Conservation (phyloP, 2,113 vertebrate species). For the Strix aluco region DNA sequence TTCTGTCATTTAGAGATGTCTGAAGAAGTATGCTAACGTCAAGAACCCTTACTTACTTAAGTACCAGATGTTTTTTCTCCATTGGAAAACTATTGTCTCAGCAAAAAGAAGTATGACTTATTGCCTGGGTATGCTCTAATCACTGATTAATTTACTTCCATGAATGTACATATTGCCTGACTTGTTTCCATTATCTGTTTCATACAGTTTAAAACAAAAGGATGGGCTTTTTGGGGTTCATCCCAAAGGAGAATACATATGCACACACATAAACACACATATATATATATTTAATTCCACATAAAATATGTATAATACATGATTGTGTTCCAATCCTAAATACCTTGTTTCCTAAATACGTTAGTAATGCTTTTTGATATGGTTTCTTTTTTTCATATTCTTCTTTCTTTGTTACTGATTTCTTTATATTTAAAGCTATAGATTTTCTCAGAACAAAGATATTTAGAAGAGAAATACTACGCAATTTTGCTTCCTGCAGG, state of each 20-base stretch:
- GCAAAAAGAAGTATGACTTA: background rate
- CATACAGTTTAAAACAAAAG: background rate
- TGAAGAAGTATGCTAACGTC: slow-evolving; percentile 4
- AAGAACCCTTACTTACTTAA: background rate
- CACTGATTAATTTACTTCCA: background rate
- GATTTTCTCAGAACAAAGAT: background rate
- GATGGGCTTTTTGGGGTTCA: background rate
- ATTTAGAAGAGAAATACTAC: background rate
- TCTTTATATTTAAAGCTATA: background rate
- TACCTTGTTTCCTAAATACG: background rate
- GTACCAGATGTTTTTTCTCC: background rate
- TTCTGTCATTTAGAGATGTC: background rate
- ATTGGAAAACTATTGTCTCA: background rate
- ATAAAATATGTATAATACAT: background rate
- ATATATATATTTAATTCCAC: background rate
- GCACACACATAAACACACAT: background rate
- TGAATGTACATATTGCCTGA: background rate
- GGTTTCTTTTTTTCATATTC: background rate
- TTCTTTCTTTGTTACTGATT: background rate
- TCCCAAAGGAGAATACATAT: background rate
- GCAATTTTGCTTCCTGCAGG: background rate
- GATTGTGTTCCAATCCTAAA: background rate
- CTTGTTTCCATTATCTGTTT: background rate
- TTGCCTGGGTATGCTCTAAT: background rate
- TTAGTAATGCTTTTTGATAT: background rate